Percentiles rank a stretch among this genome's conserved stretches.
These are phyloP conservation scores for Hystrix brachyura DNA, from an alignment of 2,113 vertebrate genomes.

Conservation along the genomic window DNA sequence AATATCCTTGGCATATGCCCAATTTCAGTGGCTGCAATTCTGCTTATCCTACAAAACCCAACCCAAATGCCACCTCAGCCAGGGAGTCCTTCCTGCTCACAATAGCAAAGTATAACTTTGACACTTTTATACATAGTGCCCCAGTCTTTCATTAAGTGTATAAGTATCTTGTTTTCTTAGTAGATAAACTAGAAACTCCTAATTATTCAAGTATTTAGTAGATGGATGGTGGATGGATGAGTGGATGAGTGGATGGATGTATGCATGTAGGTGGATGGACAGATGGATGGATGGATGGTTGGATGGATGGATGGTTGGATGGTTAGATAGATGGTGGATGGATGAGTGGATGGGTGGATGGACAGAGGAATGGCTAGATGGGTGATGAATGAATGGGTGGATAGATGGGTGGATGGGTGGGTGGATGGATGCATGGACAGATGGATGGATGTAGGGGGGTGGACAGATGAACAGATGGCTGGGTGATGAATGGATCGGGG, in stretches of 20 bases:
- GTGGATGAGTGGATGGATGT: fast-evolving
- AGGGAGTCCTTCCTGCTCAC: background rate
- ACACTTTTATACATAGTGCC: background rate
- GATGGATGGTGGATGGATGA: background rate
- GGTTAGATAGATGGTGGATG: background rate
- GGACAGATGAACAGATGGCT: background rate
- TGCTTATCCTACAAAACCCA: background rate
- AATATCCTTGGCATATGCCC: background rate
- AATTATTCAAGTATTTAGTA: background rate
- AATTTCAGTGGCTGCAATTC: background rate
- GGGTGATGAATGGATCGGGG: too few relatives aligned
- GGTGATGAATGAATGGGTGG: too few relatives aligned
- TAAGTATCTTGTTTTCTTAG: background rate
- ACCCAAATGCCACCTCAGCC: background rate
- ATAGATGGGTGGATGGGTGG: background rate
- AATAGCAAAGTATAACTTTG: background rate
- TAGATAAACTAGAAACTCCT: background rate
- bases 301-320: background rate
- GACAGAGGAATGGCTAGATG: background rate
- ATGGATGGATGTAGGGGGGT: background rate
- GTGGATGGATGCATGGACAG: too few relatives aligned
- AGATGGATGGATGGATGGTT: too few relatives aligned
- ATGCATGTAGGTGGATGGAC: background rate
- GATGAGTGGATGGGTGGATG: too few relatives aligned
- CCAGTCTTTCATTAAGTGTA: background rate